phyloP scores from a whole-genome alignment of 2,113 vertebrate species.

The Daboia siamensis region DNA sequence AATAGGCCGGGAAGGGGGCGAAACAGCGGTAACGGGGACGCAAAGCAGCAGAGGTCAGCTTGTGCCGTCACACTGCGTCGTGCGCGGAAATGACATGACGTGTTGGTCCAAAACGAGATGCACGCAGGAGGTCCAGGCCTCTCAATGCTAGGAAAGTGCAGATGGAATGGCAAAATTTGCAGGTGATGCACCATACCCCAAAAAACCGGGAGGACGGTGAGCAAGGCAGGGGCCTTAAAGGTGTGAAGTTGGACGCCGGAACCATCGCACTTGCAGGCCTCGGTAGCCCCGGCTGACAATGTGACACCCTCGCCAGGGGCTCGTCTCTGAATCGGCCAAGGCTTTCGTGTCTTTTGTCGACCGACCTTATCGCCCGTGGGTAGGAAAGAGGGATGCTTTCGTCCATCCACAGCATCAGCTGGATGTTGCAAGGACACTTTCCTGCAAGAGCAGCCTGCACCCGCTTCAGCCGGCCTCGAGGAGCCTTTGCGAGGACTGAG shows the following conservation, averaged over 20 bases:
- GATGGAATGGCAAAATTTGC: not conserved
- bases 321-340: too few species aligned
- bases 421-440: not conserved
- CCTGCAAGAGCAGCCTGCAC: too few species aligned
- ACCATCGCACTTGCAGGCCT: not conserved
- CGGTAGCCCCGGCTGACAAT: rapidly evolving
- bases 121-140: not conserved
- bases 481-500: not conserved
- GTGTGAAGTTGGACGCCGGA: not conserved
- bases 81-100: not conserved
- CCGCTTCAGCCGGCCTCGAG: too few species aligned
- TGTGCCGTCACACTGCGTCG: rapidly evolving
- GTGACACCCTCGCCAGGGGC: too few species aligned
- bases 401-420: too few species aligned
- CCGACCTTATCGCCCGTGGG: not conserved
- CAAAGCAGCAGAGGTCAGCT: not conserved
- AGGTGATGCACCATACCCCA: not conserved
- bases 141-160: too few species aligned
- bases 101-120: not conserved
- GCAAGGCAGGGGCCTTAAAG: not conserved
- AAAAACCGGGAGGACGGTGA: not conserved
- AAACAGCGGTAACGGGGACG: rapidly evolving
- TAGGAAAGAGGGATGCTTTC: too few species aligned
- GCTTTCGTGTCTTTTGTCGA: not conserved
- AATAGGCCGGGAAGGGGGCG: not conserved